phyloP scores from a whole-genome alignment of 2,888 invertebrate species.

The Aspidiotus rigidus region DNA sequence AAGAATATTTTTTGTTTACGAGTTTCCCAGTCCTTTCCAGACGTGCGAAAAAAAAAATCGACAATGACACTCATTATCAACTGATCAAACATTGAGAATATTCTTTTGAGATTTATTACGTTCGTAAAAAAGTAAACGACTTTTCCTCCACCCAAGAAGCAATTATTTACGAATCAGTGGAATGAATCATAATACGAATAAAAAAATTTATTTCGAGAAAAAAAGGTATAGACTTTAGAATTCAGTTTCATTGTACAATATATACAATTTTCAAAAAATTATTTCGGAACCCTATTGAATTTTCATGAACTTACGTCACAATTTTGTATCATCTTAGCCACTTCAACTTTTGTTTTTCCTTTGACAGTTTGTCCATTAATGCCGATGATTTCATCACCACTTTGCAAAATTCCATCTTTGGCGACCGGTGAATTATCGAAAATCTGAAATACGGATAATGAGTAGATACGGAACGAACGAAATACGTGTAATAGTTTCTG shows the following conservation, averaged over 20 bases:
- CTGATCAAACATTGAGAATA: too few species aligned
- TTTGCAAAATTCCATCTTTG: slow-evolving; percentile 83
- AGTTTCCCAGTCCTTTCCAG: too few species aligned
- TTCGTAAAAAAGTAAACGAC: too few species aligned
- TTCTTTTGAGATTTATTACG: too few species aligned
- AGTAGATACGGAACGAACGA: background rate
- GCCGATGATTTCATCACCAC: slow-evolving; percentile 93
- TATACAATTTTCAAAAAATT: background rate
- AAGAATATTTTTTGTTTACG: too few species aligned
- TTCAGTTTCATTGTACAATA: background rate
- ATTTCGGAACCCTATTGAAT: background rate
- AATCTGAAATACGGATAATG: slow-evolving; percentile 49
- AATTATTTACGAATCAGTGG: too few species aligned
- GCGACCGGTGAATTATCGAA: slow-evolving; percentile 97
- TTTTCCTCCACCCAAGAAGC: too few species aligned
- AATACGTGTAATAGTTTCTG: background rate
- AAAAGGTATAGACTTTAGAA: background rate
- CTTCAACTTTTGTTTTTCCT: slow-evolving; percentile 95
- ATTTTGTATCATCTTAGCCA: slow-evolving; percentile 97
- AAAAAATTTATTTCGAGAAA: background rate
- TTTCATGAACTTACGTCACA: slow-evolving; percentile 53
- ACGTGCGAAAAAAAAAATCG: too few species aligned
- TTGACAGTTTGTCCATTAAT: slow-evolving; percentile 88
- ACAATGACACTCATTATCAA: too few species aligned
- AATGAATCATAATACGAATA: too few species aligned